These are phyloP conservation scores for Augochlora pura DNA, from an alignment of 1,140 invertebrate species.

Conservation along the genomic window DNA sequence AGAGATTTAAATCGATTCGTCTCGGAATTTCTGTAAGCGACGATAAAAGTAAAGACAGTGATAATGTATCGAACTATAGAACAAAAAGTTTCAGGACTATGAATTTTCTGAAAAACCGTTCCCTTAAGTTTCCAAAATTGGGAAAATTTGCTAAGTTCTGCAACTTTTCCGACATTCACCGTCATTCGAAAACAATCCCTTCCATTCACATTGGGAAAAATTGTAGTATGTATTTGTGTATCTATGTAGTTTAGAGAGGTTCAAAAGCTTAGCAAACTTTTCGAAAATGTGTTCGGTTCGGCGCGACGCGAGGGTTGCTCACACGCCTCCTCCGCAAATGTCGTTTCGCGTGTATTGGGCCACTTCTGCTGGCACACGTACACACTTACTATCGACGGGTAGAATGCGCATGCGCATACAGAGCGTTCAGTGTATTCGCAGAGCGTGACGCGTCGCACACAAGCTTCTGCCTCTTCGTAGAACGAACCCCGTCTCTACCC, in stretches of 20 bases:
- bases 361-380: conserved; percentile 20
- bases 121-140: conserved; percentile 39
- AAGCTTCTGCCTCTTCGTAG: neutral
- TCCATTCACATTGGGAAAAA: neutral
- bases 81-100: too few relatives aligned
- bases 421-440: neutral
- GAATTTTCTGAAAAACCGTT: neutral
- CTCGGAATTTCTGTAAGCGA: neutral
- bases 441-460: conserved; percentile 44
- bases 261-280: conserved; percentile 24
- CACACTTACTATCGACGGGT: too few relatives aligned
- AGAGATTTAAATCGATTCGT: neutral
- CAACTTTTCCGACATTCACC: conserved; percentile 28
- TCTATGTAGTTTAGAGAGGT: conserved; percentile 2
- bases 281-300: conserved; percentile 35
- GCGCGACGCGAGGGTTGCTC: conserved; percentile 29
- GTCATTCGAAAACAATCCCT: conserved; percentile 6
- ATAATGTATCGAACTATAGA: neutral
- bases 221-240: neutral
- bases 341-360: conserved; percentile 22
- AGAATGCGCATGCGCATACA: neutral
- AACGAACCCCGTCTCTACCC: conserved; percentile 11
- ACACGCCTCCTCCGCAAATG: conserved; percentile 9
- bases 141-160: conserved; percentile 40
- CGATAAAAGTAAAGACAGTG: neutral